Evolutionary conservation across 2,113 vertebrate species (phyloP), one percentile per base, ranked within the genome.

Genomic region (Malaclemys terrapin): DNA sequence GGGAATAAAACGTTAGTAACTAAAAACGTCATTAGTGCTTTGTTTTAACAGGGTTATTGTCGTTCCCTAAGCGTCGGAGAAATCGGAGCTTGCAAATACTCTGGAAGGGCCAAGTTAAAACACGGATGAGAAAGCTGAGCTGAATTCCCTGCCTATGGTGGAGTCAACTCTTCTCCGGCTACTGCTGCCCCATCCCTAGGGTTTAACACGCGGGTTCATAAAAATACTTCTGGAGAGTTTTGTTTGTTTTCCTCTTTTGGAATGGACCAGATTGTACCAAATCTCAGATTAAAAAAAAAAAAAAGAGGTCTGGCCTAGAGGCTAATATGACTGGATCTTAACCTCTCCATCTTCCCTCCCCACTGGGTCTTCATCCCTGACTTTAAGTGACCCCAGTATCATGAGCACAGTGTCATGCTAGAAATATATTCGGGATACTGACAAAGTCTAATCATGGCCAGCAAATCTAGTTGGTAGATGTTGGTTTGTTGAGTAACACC

Each of bases 291-390:
- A 85, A 97, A 96, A 97, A 94, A 96, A 20, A 53, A 16, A 53
- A 53, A 53, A 6, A 19, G 95, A 86, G 14, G 31, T 94, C 90
- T 0, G 9, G 84, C 87, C 89, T 93, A 86, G 87, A 97, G 96
- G 96, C 88, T 31, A 94, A 59, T 94, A 91, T 65, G 45, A 86
- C 88, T 93, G 87, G 75, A 91, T 95, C 95, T 93, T 20, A 69
- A 17, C 85, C 65, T 84, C 87, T 90, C 65, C 50, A 82, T 80
- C 93, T 95, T 85, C 83, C 29, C 90, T 92, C 20, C 53, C 82
- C 92, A 90, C 96, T 87, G 83, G 95, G 93, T 95, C 92, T 95
- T 83, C 85, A 20, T 57, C 94, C 89, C 92, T 95, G 95, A 89
- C 75, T 96, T 91, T 94, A 93, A 96, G 93, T 95, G 57, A 91